These are phyloP conservation scores for Alexandromys fortis DNA, from an alignment of 2,113 vertebrate genomes.

Conservation along the genomic window DNA sequence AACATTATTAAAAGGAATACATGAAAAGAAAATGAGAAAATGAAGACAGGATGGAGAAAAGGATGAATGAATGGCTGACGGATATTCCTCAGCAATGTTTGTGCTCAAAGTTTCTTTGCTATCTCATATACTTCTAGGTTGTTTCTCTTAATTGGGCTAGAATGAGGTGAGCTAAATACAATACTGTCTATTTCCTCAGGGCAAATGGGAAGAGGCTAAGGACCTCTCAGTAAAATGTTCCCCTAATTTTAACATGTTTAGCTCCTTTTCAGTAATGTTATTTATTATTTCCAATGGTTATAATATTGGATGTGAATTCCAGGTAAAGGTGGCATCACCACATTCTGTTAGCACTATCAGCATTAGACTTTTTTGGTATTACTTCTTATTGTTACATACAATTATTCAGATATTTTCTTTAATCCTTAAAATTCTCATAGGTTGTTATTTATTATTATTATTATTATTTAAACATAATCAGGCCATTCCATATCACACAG, in stretches of 20 bases:
- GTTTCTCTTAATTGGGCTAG: not conserved
- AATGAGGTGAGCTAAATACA: not conserved
- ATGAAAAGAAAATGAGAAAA: not conserved
- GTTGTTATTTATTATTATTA: not conserved
- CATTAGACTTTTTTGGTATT: not conserved
- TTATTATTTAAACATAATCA: not conserved
- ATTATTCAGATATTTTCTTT: not conserved
- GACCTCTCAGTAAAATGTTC: not conserved
- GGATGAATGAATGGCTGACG: no score
- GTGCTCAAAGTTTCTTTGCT: not conserved
- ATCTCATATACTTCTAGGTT: rapidly evolving
- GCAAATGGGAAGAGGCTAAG: rapidly evolving
- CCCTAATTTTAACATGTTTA: not conserved
- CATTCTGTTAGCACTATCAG: not conserved
- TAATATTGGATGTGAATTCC: not conserved
- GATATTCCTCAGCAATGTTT: not conserved
- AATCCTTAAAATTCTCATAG: not conserved
- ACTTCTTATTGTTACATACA: not conserved
- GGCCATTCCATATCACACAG: rapidly evolving
- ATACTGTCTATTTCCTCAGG: not conserved
- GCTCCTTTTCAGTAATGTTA: not conserved
- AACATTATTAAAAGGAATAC: not conserved
- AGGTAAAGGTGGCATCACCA: not conserved
- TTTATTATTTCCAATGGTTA: not conserved
- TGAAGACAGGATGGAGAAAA: not conserved